Evolutionary conservation across 2,888 invertebrate species (phyloP).

Genomic region (Xanthorhoe spadicearia): DNA sequence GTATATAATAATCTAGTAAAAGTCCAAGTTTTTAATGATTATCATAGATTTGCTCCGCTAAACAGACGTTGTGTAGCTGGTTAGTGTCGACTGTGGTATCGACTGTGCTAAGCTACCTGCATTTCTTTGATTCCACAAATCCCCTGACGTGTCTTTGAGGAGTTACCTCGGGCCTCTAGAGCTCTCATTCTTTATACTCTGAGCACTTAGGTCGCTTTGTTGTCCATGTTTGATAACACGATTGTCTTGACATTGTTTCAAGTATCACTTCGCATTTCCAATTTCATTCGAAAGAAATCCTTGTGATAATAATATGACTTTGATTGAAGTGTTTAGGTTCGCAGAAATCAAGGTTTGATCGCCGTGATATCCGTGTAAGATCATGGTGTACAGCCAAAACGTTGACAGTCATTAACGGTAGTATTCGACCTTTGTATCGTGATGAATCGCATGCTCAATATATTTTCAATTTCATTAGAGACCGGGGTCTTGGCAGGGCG

Average conservation of each 20-base stretch:
- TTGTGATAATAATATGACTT: not conserved
- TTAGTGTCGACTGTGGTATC: not conserved
- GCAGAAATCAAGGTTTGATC: constrained; percentile 11
- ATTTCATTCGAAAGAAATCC: not conserved
- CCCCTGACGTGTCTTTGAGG: constrained; percentile 17
- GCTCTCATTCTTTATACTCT: constrained; percentile 5
- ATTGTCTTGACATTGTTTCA: constrained; percentile 12
- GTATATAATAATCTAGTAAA: not conserved
- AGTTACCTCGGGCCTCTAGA: constrained; percentile 9
- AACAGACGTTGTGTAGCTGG: not conserved
- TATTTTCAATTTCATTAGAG: constrained; percentile 37
- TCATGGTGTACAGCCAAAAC: constrained; percentile 34
- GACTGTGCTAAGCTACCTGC: not conserved
- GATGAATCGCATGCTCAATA: constrained; percentile 37
- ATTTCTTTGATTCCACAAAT: constrained; percentile 23
- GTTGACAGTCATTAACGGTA: constrained; percentile 32
- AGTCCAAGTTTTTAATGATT: no score
- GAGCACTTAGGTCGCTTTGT: constrained; percentile 4
- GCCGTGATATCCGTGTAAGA: constrained; percentile 25
- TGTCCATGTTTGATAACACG: constrained; percentile 12
- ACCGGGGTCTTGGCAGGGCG: constrained; percentile 55
- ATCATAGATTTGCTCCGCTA: not conserved
- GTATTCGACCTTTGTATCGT: constrained; percentile 39
- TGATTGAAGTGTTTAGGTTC: constrained; percentile 2
- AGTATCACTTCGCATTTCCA: not conserved